Percentiles rank a stretch among this genome's conserved stretches.
Conservation (phyloP, 64 coral and sea anemone species). For the Trachythela sp. region DNA sequence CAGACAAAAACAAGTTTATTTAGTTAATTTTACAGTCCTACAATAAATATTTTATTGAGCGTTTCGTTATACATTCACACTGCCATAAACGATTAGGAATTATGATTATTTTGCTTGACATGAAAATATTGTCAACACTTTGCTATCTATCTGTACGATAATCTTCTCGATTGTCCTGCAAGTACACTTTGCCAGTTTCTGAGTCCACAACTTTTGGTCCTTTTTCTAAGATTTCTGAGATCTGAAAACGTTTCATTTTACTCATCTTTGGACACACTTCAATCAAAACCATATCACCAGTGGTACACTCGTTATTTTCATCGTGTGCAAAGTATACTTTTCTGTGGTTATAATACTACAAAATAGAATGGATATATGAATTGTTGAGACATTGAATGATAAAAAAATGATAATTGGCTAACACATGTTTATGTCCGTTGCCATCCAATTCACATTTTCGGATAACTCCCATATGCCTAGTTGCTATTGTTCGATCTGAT, state of each 20-base stretch:
- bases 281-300: constrained; percentile 80
- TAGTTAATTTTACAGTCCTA: too few relatives aligned
- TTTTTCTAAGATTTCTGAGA: constrained; percentile 87
- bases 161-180: constrained; percentile 96
- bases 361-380: not conserved
- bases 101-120: too few relatives aligned
- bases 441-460: too few relatives aligned
- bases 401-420: too few relatives aligned
- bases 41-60: too few relatives aligned
- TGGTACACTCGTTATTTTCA: constrained; percentile 80
- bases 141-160: not conserved
- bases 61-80: too few relatives aligned
- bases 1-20: too few relatives aligned
- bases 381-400: not conserved
- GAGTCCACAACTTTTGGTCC: constrained; percentile 69
- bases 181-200: constrained; percentile 69
- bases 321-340: constrained; percentile 99
- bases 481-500: too few relatives aligned
- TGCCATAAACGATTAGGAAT: too few relatives aligned
- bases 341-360: constrained; percentile 94
- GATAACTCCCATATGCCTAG: too few relatives aligned
- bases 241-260: constrained; percentile 74
- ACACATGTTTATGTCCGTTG: too few relatives aligned
- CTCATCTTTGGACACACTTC: constrained; percentile 78
- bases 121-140: too few relatives aligned